Evolutionary conservation across 2,113 vertebrate species (phyloP), one percentile per base, ranked within the genome.

Genomic region (Harpagus bidentatus): DNA sequence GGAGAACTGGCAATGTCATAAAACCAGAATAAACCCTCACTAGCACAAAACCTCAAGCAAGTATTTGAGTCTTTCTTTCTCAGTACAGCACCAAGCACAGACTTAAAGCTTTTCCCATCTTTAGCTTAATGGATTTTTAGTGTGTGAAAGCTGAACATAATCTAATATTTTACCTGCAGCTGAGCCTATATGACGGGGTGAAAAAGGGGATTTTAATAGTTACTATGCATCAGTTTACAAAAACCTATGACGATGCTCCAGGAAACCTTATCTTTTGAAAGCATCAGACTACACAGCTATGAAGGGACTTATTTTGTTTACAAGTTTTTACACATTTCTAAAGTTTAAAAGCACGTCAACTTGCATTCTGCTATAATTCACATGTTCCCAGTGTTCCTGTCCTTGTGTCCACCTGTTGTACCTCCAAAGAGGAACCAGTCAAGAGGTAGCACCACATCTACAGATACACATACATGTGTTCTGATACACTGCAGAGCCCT

Each of bases 391-490:
- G 13, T 12, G 6, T 50, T 76, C 58, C 38, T 70, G 25, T 65
- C 63, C 36, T 28, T n/a, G 10, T n/a, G 36, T 66, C 21, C 7
- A 10, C 16, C 20, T 15, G 16, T 15, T 4, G 3, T 22, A 34
- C 28, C 31, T 71, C 55, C 52, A 82, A 52, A 81, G 34, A 88
- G 7, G 32, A 90, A 50, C 13, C 10, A 65, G 22, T 50, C 52
- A 70, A 59, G n/a, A 87, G 23, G 21, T 38, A 48, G 11, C 6
- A 17, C 16, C n/a, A 26, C 18, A 8, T 45, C 52, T 78, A 5
- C 29, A 71, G n/a, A 45, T 38, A 47, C 4, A 34, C 1, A 0
- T 28, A 32, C 1, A 0, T 58, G 25, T 72, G 15, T 78, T 90
- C 58, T 62, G 32, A 61, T 45, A 36, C 25, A 45, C 21, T 42